Base-by-base conservation (phyloP, 2,888 invertebrate species). In the Drosophila anomelani region DNA sequence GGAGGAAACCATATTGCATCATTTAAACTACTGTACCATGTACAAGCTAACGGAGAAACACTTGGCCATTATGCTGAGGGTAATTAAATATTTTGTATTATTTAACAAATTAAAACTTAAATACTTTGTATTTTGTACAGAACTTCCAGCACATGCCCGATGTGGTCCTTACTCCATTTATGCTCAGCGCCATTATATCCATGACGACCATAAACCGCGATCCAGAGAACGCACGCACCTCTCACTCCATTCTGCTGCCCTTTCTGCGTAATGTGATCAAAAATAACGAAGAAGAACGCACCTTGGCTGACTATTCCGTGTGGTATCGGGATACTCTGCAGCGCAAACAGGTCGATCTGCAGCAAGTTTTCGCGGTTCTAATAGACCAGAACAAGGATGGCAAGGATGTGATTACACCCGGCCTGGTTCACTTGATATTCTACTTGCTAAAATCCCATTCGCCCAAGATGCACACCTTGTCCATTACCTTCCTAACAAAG, bases 1-100 rank as follows among this genome's bases (percentile, higher is more conserved):
- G 3, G 95, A 95, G 90, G 94, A 95, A 78, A 95, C 94, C 1
- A 93, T 95, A 26, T 86, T 95, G 7, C 95, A 94, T 90, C 94
- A 95, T 81, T 94, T 95, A 17, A 91, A 90, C 72, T 92, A 92
- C 66, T 92, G 92, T 61, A 92, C 92, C 8, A 92, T 92, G 81
- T 91, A 90, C 66, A 88, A 91, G 61, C 80, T 92, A 0, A 91
- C 73, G 53, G 92, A 92, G 75, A 79, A 88, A 36, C 91, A 92
- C 73, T 70, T 92, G 59, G 81, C 78, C n/a, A 76, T 86, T 38
- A 88, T 90, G 60, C 57, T 92, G 0, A 80, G 89, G 71, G 92
- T 92, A 79, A 12, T 29, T 13, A 2, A 20, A 15, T n/a, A 13
- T n/a, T n/a, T 0, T 39, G 12, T 13, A 7, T 15, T 15, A 3